Conservation (phyloP, 1,140 invertebrate species). For the Psix sp. region DNA sequence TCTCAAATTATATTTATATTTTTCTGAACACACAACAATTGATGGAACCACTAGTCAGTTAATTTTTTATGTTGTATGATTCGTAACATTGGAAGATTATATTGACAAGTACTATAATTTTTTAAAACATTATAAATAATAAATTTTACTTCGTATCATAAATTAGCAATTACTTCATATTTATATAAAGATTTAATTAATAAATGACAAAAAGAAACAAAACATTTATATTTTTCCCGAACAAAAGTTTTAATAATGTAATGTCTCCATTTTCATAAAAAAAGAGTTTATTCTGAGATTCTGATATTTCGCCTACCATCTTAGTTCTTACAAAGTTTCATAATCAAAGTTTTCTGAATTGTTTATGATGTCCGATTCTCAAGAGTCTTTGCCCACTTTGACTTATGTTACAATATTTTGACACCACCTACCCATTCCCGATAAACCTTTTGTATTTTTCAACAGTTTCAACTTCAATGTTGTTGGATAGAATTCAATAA, state of each 20-base stretch:
- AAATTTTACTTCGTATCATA: neutral
- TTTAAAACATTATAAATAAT: too few species aligned
- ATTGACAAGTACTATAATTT: too few species aligned
- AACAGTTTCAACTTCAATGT: constrained; percentile 13
- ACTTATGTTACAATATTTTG: constrained; percentile 58
- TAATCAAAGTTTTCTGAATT: constrained; percentile 75
- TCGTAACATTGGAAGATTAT: too few species aligned
- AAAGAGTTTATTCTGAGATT: constrained; percentile 55
- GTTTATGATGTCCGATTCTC: constrained; percentile 70
- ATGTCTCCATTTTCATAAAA: constrained; percentile 63
- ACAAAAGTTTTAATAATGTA: constrained; percentile 66
- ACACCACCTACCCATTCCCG: constrained; percentile 42
- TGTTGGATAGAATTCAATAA: too few species aligned
- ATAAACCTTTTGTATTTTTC: constrained; percentile 31
- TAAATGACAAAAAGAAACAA: constrained; percentile 37
- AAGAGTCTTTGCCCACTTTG: constrained; percentile 49
- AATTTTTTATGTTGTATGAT: too few species aligned
- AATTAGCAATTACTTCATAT: constrained; percentile 39
- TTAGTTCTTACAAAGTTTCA: constrained; percentile 70
- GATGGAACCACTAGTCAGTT: too few species aligned
- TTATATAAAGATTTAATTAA: constrained; percentile 49
- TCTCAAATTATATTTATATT: too few species aligned
- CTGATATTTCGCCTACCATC: constrained; percentile 59
- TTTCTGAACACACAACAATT: too few species aligned
- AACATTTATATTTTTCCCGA: constrained; percentile 47